Percentiles rank a stretch among this genome's conserved stretches.
These are phyloP conservation scores for Drosophila sulfurigaster DNA, from an alignment of 1,140 invertebrate species.

Conservation along the genomic window DNA sequence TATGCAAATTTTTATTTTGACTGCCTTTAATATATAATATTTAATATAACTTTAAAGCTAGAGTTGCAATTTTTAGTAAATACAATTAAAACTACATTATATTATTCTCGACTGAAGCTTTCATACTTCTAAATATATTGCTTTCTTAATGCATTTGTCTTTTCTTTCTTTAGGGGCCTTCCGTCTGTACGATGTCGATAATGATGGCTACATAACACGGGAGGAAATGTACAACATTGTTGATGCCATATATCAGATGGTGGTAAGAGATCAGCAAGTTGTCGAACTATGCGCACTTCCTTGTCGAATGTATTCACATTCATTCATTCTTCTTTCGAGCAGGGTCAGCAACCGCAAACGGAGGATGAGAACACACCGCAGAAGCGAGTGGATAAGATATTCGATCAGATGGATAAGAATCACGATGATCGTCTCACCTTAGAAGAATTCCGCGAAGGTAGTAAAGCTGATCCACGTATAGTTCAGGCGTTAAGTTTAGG, in stretches of 20 bases:
- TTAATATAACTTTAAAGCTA: too few species aligned
- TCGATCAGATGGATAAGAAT: slow-evolving; percentile 99
- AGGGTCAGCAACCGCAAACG: slow-evolving; percentile 95
- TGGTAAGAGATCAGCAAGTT: slow-evolving; percentile 88
- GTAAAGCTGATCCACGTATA: slow-evolving; percentile 98
- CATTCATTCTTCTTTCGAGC: slow-evolving; percentile 20
- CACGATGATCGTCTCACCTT: slow-evolving; percentile 90
- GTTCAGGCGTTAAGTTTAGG: slow-evolving; percentile 97
- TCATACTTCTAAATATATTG: too few species aligned
- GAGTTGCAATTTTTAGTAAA: too few species aligned
- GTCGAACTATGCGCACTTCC: too few species aligned
- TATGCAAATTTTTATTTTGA: slow-evolving; percentile 85
- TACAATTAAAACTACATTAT: too few species aligned
- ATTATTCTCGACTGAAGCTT: too few species aligned
- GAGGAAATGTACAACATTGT: slow-evolving; percentile 99
- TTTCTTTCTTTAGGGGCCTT: slow-evolving; percentile 93
- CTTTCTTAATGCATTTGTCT: too few species aligned
- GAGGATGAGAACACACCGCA: slow-evolving; percentile 98
- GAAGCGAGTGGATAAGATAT: slow-evolving; percentile 98
- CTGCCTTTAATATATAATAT: too few species aligned
- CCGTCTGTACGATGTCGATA: slow-evolving; percentile 98
- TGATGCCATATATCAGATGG: slow-evolving; percentile 99
- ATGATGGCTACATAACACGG: slow-evolving; percentile 98
- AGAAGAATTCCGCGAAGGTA: slow-evolving; percentile 89
- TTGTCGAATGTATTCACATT: background rate